These are phyloP conservation scores for Dugesia japonica DNA, from an alignment of 2,888 invertebrate genomes.

Conservation along the genomic window DNA sequence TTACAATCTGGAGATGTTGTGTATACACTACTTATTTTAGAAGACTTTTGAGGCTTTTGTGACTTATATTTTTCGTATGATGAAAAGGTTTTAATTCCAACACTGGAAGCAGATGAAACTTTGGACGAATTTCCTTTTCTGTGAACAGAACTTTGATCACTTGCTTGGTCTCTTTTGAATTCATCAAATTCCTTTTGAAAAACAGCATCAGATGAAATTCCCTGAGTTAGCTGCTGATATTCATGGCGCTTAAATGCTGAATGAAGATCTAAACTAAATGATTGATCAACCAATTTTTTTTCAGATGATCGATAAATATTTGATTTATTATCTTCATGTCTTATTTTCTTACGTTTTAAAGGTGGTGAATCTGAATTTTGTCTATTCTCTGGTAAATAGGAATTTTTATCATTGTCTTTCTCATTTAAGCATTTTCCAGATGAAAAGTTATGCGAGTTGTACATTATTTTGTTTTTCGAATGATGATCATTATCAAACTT, in stretches of 20 bases:
- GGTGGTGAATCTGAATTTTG: not conserved
- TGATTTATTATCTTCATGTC: not conserved
- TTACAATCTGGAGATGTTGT: not conserved
- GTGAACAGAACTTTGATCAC: not conserved
- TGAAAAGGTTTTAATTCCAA: not conserved
- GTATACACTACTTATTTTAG: not conserved
- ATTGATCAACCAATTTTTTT: not conserved
- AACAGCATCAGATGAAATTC: not conserved
- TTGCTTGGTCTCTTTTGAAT: not conserved
- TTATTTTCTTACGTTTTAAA: not conserved
- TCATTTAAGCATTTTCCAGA: no score
- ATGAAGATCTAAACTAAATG: conserved; percentile 1
- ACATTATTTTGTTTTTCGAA: not conserved
- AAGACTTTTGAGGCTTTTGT: not conserved
- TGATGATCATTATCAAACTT: not conserved
- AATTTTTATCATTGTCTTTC: not conserved
- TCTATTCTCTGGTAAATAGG: not conserved
- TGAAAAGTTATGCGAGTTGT: not conserved
- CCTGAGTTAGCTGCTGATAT: not conserved
- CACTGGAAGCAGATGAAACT: conserved; percentile 4
- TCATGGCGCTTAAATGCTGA: not conserved
- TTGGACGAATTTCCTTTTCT: conserved; percentile 1
- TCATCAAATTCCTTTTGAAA: conserved; percentile 14
- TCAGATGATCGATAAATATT: conserved; percentile 8
- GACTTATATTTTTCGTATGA: not conserved